phyloP scores from a whole-genome alignment of 2,888 invertebrate species.

The Brenthis daphne region DNA sequence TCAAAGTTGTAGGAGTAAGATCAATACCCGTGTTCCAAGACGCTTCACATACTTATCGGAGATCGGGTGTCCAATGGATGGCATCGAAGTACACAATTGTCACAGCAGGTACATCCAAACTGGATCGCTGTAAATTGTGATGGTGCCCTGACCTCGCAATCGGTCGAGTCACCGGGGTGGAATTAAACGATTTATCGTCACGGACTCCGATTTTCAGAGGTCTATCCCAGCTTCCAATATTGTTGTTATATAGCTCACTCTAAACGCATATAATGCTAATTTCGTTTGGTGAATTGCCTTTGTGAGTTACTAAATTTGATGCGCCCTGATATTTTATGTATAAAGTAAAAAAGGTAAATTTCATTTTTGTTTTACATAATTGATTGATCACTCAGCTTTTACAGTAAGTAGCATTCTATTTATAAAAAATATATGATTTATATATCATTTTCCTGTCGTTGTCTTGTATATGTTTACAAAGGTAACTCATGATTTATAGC shows the following conservation, averaged over 20 bases:
- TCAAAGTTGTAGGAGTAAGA: slow-evolving; percentile 26
- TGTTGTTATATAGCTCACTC: slow-evolving; percentile 51
- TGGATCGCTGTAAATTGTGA: slow-evolving; percentile 67
- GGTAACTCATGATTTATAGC: too few relatives aligned
- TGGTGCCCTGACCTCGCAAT: slow-evolving; percentile 69
- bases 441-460: slow-evolving; percentile 2
- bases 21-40: slow-evolving; percentile 40
- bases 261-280: slow-evolving; percentile 27
- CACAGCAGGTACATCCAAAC: slow-evolving; percentile 47
- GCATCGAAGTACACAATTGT: slow-evolving; percentile 56
- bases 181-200: slow-evolving; percentile 80
- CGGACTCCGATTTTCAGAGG: slow-evolving; percentile 64
- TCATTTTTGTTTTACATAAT: slow-evolving; percentile 21
- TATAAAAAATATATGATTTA: background rate
- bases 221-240: slow-evolving; percentile 60
- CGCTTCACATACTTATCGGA: slow-evolving; percentile 46
- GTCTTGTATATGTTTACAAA: too few relatives aligned
- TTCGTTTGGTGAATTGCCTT: slow-evolving; percentile 21
- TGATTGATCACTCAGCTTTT: slow-evolving; percentile 9
- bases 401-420: background rate
- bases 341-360: slow-evolving; percentile 15
- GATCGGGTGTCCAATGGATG: slow-evolving; percentile 47
- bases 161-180: slow-evolving; percentile 71
- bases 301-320: slow-evolving; percentile 28
- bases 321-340: slow-evolving; percentile 29